Evolutionary conservation across 92 coral and sea anemone species (phyloP), one percentile per base, ranked within the genome.

Genomic region (Galaxea fascicularis): DNA sequence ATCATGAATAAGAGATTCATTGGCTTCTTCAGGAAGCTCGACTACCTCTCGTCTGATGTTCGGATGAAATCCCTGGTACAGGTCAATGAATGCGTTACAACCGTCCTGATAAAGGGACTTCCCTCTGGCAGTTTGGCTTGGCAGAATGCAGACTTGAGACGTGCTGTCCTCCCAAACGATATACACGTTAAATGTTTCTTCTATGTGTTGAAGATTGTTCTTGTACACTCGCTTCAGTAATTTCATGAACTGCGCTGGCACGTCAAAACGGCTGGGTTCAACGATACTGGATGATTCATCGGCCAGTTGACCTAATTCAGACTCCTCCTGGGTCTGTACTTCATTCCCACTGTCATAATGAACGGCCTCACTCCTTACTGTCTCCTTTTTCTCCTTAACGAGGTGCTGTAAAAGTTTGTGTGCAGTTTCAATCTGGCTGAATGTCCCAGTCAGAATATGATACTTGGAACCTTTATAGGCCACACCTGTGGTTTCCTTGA

Each of bases 201-300:
- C 69, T 30, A 89, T 65, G 0, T 51, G 46, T 22, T 51, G 41
- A 28, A 89, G 52, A 9, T 66, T 8, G 0, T 0, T 80, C 26
- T 60, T 13, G 65, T 60, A 21, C 8, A 58, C 65, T 24, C 17
- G 65, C n/a, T 49, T 53, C 0, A 89, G 75, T n/a, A 89, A 29
- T 17, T 79, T 53, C 93, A 89, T 89, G 63, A 85, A 30, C 84
- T 79, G 82, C 30, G 93, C 87, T 39, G 63, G 79, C 4, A 89
- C 87, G 10, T 80, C 93, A 63, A 89, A 64, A 24, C 51, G 13
- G 82, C 0, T 35, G 20, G 14, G 3, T 16, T 56, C 73, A 0
- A 12, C 3, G 30, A 1, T 22, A 29, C 15, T n/a, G 10, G 76
- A 0, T 4, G 44, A 27, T 4, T 68, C 84, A 63, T 10, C 0